Percentiles rank a stretch among this genome's conserved stretches.
Conservation (phyloP, 1,140 invertebrate species). For the Leguminivora glycinivorella region DNA sequence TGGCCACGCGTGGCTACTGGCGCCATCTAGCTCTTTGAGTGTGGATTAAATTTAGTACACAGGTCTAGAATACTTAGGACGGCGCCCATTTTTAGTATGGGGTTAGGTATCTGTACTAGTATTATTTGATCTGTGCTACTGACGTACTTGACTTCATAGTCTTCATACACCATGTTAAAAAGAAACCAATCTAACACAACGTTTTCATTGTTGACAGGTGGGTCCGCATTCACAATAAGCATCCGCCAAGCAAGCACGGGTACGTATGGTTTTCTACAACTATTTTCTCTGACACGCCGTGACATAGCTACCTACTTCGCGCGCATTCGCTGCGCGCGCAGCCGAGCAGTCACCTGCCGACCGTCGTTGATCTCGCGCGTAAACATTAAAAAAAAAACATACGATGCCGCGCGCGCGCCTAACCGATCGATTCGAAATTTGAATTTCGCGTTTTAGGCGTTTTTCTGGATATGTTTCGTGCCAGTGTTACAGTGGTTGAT, state of each 20-base stretch:
- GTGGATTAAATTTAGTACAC: no score
- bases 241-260: constrained; percentile 41
- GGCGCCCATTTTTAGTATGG: no score
- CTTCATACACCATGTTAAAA: background rate
- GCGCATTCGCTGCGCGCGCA: constrained; percentile 31
- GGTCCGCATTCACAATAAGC: constrained; percentile 44
- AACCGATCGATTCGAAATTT: constrained; percentile 39
- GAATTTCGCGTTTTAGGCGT: constrained; percentile 43
- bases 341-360: constrained; percentile 55
- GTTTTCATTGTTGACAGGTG: constrained; percentile 50
- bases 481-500: constrained; percentile 42
- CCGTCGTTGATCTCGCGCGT: constrained; percentile 39
- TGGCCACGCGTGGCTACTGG: no score
- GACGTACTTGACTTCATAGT: no score
- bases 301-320: constrained; percentile 60
- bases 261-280: constrained; percentile 48
- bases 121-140: no score
- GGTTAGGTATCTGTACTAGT: no score
- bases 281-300: constrained; percentile 56
- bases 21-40: no score
- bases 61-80: no score
- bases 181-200: constrained; percentile 10
- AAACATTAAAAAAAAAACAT: no score
- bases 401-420: constrained; percentile 36
- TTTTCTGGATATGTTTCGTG: constrained; percentile 35